Conservation (phyloP, 2,888 invertebrate genomes). For the Caenorhabditis sp. region DNA sequence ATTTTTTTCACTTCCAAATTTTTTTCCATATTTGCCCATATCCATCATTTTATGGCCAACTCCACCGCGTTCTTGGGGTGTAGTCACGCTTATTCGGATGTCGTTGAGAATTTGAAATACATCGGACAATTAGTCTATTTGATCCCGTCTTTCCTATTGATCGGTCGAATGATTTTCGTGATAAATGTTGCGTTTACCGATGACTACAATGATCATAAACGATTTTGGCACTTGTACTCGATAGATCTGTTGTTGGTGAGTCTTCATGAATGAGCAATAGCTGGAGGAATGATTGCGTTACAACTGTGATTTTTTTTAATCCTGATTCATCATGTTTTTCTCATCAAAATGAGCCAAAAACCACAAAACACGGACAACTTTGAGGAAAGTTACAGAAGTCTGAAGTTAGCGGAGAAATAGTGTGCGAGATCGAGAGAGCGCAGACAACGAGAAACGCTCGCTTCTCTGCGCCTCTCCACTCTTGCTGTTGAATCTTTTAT, state of each 20-base stretch:
- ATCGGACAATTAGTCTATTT: slow-evolving; percentile 32
- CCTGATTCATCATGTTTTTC: no score
- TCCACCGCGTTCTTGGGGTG: slow-evolving; percentile 45
- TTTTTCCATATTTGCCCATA: background rate
- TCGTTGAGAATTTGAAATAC: slow-evolving; percentile 44
- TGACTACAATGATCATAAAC: slow-evolving; percentile 23
- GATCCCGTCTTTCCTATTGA: slow-evolving; percentile 22
- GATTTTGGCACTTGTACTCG: slow-evolving; percentile 5
- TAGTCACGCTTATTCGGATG: slow-evolving; percentile 23
- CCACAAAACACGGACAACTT: no score
- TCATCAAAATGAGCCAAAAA: no score
- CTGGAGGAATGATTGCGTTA: no score
- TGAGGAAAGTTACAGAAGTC: no score
- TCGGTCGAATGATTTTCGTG: slow-evolving; percentile 28
- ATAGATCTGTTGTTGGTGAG: slow-evolving; percentile 13
- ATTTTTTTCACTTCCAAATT: background rate
- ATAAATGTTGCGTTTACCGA: slow-evolving; percentile 5
- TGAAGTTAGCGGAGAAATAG: background rate
- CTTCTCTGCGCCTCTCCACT: background rate
- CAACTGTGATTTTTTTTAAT: no score
- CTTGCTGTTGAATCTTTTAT: background rate
- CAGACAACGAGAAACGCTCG: slow-evolving; percentile 6
- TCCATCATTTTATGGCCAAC: slow-evolving; percentile 37
- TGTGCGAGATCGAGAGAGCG: background rate
- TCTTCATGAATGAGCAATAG: background rate